Conservation (phyloP, 2,113 vertebrate species). For the Pterocles gutturalis region DNA sequence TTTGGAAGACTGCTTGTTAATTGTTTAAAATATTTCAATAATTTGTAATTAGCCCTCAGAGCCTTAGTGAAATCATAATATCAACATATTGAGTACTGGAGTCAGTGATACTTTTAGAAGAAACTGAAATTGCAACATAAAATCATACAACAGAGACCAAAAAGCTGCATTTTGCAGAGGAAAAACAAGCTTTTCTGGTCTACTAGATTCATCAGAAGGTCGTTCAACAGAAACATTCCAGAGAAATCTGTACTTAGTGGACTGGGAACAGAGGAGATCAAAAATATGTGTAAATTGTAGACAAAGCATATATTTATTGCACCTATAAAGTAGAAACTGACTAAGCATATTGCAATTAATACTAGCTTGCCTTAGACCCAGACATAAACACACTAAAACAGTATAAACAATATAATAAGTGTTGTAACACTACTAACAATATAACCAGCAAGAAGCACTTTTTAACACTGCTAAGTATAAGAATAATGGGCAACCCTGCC, state of each 20-base stretch:
- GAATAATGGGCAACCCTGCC: not conserved
- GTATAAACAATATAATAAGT: too few relatives aligned
- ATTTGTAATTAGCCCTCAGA: not conserved
- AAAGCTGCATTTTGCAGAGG: not conserved
- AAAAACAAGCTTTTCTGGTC: not conserved
- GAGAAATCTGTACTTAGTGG: not conserved
- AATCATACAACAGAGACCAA: not conserved
- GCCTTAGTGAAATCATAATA: not conserved
- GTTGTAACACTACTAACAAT: not conserved
- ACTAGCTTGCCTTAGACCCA: not conserved
- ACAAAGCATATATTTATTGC: not conserved
- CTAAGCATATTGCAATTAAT: not conserved
- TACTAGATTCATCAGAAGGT: not conserved
- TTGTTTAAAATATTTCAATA: not conserved
- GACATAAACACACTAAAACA: not conserved
- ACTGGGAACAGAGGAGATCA: not conserved
- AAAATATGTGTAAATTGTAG: not conserved
- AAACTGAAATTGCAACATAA: not conserved
- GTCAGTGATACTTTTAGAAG: not conserved
- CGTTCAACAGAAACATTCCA: not conserved
- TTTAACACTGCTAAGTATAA: not conserved
- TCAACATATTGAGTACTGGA: not conserved
- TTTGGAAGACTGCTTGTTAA: not conserved
- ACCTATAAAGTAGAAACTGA: not conserved
- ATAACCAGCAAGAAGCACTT: not conserved